Evolutionary conservation across 2,113 vertebrate genomes (phyloP), one percentile per base, ranked within the genome.

Genomic region (Nothocercus julius): DNA sequence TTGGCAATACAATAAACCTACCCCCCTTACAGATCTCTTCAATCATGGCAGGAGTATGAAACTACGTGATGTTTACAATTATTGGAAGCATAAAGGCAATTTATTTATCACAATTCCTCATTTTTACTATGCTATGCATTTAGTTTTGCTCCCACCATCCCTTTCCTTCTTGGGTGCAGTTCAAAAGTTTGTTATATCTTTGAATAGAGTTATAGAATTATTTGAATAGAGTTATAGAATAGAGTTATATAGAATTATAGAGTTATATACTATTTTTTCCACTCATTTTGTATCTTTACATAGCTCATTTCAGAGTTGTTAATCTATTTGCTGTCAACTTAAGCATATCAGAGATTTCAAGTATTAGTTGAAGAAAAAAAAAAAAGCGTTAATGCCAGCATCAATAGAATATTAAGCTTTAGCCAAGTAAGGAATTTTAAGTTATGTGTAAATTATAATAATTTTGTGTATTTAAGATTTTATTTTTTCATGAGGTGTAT

Each of bases 41-140:
- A 74, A 49, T 82, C 79, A 53, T 76, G 53, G 24, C 82, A 79
- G 76, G 72, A 84, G 63, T 76, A 51, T 85, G 85, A 90, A 88
- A 69, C 66, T 94, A 73, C 83, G 56, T 21, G 28, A 63, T 82
- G 75, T 82, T 95, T 92, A 69, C 86, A 84, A 82, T 83, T 93
- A 79, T 27, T 85, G 45, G 64, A 80, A 91, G 78, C 86, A 85
- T 85, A 80, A 87, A 90, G 83, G 61, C 54, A 74, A 87, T 88
- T 85, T 70, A 19, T 87, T 84, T 85, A 54, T 76, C 30, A 69
- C n/a, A 74, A 59, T 75, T 69, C 40, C 64, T 87, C 72, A 16
- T 77, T 77, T 93, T 94, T 96, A 58, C 45, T 85, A 8, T 32
- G 34, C 27, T 45, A 34, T 86, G 44, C 73, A 62, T 72, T 87